Percentiles rank a stretch among this genome's conserved stretches.
These are phyloP conservation scores for Grallaria varia DNA, from an alignment of 2,113 vertebrate species.

Conservation along the genomic window DNA sequence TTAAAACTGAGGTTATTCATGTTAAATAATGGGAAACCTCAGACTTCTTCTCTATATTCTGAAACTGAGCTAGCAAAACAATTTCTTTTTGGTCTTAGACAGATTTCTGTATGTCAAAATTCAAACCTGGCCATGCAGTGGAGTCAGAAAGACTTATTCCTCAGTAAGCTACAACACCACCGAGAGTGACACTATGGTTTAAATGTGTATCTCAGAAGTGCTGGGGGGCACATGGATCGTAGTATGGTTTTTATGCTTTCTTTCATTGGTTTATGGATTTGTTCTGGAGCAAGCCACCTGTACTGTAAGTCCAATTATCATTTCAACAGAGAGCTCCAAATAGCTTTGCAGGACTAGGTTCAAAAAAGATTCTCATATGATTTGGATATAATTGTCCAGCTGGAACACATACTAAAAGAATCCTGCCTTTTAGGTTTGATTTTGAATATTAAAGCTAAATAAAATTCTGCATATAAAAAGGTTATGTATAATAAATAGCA, in stretches of 20 bases:
- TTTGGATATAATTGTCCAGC: neutral
- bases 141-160: neutral
- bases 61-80: neutral
- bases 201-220: neutral
- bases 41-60: neutral
- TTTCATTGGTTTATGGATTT: neutral
- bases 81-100: neutral
- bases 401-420: neutral
- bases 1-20: neutral
- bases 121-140: neutral
- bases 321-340: neutral
- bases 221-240: neutral
- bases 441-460: neutral
- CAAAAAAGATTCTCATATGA: neutral
- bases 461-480: neutral
- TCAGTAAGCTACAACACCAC: neutral
- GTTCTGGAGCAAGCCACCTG: neutral
- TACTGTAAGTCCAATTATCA: neutral
- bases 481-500: neutral
- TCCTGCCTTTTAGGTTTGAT: neutral
- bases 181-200: neutral
- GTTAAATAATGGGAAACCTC: neutral
- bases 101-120: neutral
- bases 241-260: neutral
- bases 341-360: neutral